Conservation (phyloP, 1,140 invertebrate species). For the Bombus soroeensis region DNA sequence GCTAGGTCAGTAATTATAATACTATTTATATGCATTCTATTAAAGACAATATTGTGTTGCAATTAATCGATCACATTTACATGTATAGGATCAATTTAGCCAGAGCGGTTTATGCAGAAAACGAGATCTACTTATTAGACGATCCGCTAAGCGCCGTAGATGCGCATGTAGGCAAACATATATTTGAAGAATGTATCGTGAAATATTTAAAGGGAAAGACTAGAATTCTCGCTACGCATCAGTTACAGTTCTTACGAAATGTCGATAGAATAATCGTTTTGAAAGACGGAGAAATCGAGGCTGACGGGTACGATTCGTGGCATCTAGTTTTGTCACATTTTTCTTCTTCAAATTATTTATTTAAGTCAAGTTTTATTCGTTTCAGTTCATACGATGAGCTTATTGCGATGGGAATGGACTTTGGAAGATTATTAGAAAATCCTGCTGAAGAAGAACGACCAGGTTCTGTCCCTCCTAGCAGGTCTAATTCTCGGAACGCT, state of each 20-base stretch:
- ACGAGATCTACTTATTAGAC: constrained; percentile 90
- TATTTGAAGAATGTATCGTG: constrained; percentile 89
- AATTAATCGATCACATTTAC: constrained; percentile 43
- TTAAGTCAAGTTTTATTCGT: neutral
- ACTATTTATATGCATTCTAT: neutral
- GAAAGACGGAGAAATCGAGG: constrained; percentile 85
- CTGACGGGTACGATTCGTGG: constrained; percentile 70
- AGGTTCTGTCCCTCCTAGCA: constrained; percentile 65
- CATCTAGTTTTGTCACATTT: neutral
- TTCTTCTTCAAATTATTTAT: too few species aligned
- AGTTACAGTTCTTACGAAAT: constrained; percentile 90
- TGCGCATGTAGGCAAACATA: constrained; percentile 90
- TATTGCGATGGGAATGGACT: constrained; percentile 85
- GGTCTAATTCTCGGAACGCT: constrained; percentile 75
- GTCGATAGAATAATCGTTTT: constrained; percentile 91
- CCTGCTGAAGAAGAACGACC: constrained; percentile 73
- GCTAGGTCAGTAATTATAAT: constrained; percentile 81
- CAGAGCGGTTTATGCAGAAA: constrained; percentile 83
- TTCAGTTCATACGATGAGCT: constrained; percentile 84
- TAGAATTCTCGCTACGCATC: constrained; percentile 93
- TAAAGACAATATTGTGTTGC: neutral
- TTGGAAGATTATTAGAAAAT: constrained; percentile 85
- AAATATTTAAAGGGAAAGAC: constrained; percentile 89
- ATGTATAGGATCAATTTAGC: constrained; percentile 87
- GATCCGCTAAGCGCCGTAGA: constrained; percentile 93